A percentile compares a stretch with the other conserved stretches of the same genome.
phyloP scores from a whole-genome alignment of 2,113 vertebrate genomes.

The Phocoena sinus region DNA sequence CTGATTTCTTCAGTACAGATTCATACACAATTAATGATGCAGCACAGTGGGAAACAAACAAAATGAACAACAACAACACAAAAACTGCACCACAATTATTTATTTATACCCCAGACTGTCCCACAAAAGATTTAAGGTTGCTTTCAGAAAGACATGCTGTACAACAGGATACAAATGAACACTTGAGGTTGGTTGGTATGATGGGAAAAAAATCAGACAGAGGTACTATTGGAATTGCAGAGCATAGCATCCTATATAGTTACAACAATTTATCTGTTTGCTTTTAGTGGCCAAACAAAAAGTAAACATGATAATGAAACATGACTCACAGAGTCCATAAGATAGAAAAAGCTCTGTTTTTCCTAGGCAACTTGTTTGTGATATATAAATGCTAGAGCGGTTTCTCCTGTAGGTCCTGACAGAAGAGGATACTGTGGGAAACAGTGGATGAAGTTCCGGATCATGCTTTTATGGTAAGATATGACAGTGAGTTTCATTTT shows the following conservation, averaged over 20 bases:
- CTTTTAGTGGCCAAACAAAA: constrained; percentile 9
- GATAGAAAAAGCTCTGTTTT: not conserved
- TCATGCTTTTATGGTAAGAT: not conserved
- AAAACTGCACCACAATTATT: not conserved
- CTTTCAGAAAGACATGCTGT: not conserved
- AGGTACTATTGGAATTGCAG: not conserved
- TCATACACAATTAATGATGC: constrained; percentile 52
- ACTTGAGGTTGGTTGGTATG: not conserved
- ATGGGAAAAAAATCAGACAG: not conserved
- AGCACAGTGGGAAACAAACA: constrained; percentile 32
- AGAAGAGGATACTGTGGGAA: not conserved
- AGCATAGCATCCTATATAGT: not conserved
- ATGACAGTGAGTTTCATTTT: not conserved
- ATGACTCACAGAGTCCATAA: not conserved
- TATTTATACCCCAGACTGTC: constrained; percentile 39
- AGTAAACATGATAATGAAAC: constrained; percentile 12
- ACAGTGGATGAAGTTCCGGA: not conserved
- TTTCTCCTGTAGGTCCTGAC: not conserved
- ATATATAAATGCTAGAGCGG: not conserved
- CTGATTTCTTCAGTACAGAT: not conserved
- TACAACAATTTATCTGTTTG: not conserved
- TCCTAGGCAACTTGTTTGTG: not conserved
- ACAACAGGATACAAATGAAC: constrained; percentile 42
- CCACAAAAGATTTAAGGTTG: constrained; percentile 24
- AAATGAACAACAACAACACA: not conserved